Conservation (phyloP, 64 coral and sea anemone species). For the Dendronephthya gigantea region DNA sequence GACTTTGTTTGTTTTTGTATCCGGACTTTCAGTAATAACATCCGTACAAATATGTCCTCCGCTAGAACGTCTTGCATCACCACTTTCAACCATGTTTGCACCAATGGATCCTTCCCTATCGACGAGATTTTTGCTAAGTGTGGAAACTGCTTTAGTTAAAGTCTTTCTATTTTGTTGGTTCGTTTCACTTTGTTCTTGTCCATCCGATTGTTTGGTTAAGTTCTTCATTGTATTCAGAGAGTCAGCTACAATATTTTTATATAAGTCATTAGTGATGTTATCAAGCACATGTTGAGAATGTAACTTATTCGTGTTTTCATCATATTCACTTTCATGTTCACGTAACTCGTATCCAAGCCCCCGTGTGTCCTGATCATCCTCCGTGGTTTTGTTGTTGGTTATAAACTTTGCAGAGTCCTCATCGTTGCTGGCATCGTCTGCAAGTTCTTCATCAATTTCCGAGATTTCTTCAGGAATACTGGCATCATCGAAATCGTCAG, state of each 20-base stretch:
- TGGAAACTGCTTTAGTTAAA: neutral
- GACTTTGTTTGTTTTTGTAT: too few species aligned
- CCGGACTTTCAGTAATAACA: neutral
- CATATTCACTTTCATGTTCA: neutral
- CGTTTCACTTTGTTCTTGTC: neutral
- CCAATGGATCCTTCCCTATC: neutral
- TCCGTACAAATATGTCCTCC: neutral
- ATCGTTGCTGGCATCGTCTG: neutral
- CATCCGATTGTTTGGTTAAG: neutral
- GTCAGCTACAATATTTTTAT: neutral
- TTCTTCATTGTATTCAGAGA: neutral
- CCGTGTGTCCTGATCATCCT: neutral
- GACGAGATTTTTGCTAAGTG: neutral
- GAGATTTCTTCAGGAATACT: neutral
- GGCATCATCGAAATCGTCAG: conserved; percentile 34
- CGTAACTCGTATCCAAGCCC: neutral
- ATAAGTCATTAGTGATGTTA: neutral
- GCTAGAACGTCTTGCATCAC: neutral
- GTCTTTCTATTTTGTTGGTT: neutral
- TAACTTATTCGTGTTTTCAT: neutral
- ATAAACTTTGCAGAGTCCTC: neutral
- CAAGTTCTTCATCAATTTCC: neutral
- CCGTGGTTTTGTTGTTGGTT: neutral
- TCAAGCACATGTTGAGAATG: neutral
- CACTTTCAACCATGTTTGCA: neutral